Conservation (phyloP, 2,113 vertebrate species). For the Oplegnathus fasciatus region DNA sequence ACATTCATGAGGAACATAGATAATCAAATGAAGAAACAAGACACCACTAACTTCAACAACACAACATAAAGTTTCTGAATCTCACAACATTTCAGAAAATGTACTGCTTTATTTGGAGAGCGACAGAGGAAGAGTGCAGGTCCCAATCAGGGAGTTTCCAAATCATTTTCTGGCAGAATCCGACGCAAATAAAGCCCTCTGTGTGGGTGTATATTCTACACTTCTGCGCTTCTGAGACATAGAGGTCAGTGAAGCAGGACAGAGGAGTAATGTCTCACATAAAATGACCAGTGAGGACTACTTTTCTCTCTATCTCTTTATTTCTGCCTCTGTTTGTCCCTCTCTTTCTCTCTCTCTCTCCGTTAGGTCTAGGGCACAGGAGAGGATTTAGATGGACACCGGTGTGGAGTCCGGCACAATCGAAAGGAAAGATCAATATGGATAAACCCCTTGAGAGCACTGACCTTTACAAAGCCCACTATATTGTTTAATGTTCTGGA, state of each 20-base stretch:
- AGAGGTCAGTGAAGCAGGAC: conserved; percentile 53
- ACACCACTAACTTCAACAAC: not conserved
- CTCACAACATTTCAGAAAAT: conserved; percentile 5
- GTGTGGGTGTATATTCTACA: conserved; percentile 8
- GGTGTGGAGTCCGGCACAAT: conserved; percentile 44
- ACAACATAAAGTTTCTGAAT: not conserved
- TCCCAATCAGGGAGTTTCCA: not conserved
- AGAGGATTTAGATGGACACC: conserved; percentile 57
- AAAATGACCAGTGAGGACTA: conserved; percentile 50
- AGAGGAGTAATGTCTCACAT: conserved; percentile 58
- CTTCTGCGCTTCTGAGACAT: conserved; percentile 23
- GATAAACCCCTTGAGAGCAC: conserved; percentile 66
- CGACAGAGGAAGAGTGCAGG: not conserved
- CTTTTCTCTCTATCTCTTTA: conserved; percentile 37
- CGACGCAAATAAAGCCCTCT: conserved; percentile 26
- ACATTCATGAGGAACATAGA: not conserved
- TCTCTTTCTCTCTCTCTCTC: conserved; percentile 16
- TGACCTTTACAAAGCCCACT: conserved; percentile 74
- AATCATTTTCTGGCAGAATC: conserved; percentile 34
- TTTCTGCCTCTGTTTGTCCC: conserved; percentile 32
- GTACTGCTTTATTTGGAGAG: conserved; percentile 2
- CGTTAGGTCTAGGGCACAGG: conserved; percentile 6
- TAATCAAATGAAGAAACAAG: not conserved
- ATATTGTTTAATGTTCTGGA: conserved; percentile 79
- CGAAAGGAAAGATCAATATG: conserved; percentile 74